These are phyloP conservation scores for Clarias platycephalus DNA, from an alignment of 2,797 vertebrate genomes.

Conservation along the genomic window DNA sequence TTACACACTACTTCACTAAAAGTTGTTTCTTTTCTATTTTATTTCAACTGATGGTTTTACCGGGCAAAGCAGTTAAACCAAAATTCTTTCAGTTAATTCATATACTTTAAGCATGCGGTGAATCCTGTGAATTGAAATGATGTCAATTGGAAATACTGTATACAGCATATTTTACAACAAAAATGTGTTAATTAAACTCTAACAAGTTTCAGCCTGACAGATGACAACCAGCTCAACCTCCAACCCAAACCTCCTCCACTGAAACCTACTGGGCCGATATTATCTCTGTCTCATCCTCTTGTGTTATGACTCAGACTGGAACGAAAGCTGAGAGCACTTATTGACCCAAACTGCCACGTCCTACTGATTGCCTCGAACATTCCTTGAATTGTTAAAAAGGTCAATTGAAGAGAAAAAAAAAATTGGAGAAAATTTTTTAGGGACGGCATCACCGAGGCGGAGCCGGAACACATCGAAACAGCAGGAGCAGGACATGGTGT, in stretches of 20 bases:
- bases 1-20: too few relatives aligned
- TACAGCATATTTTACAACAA: too few relatives aligned
- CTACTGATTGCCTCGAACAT: conserved; percentile 3
- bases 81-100: too few relatives aligned
- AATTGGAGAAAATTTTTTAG: not conserved
- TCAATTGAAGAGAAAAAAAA: not conserved
- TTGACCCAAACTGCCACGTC: not conserved
- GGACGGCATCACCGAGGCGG: not conserved
- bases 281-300: not conserved
- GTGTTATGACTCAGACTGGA: not conserved
- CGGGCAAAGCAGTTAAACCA: too few relatives aligned
- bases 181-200: too few relatives aligned
- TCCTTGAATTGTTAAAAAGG: not conserved
- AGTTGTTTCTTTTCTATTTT: too few relatives aligned
- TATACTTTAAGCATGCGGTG: too few relatives aligned
- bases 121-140: too few relatives aligned
- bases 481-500: not conserved
- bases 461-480: not conserved
- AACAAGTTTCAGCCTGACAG: too few relatives aligned
- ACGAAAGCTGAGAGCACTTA: not conserved
- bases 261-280: not conserved
- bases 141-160: too few relatives aligned
- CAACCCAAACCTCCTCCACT: not conserved
- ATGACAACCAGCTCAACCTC: not conserved
- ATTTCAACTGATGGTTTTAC: too few relatives aligned